Evolutionary conservation across 2,797 vertebrate genomes (phyloP).

Genomic region (Cyprinella venusta): DNA sequence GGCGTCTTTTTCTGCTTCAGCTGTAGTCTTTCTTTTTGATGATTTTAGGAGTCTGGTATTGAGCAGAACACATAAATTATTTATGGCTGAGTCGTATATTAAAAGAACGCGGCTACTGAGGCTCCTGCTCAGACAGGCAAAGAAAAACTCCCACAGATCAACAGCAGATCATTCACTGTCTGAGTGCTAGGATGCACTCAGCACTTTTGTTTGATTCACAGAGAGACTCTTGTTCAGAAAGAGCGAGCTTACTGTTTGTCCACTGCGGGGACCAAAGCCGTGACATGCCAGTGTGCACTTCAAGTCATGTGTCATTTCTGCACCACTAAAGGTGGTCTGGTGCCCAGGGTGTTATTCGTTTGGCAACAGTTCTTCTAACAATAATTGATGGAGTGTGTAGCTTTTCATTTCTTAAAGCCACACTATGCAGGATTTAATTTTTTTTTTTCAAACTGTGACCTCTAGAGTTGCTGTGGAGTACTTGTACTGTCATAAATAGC

Average conservation of each 20-base stretch:
- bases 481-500: no score
- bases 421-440: no score
- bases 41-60: neutral
- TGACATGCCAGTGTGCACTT: slow-evolving; percentile 1
- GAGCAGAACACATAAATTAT: neutral
- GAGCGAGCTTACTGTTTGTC: neutral
- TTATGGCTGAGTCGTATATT: slow-evolving; percentile 15
- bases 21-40: neutral
- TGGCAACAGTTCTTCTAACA: neutral
- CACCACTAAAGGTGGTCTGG: neutral
- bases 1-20: neutral
- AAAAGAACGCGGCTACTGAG: neutral
- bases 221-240: slow-evolving; percentile 30
- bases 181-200: slow-evolving; percentile 39
- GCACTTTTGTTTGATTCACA: slow-evolving; percentile 43
- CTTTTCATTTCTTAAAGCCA: no score
- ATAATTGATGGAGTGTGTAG: neutral
- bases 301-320: neutral
- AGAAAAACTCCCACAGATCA: slow-evolving; percentile 14
- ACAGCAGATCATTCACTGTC: slow-evolving; percentile 49
- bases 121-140: neutral
- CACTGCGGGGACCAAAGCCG: neutral
- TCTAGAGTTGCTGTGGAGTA: no score
- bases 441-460: no score
- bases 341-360: no score